These are phyloP conservation scores for Cryptocephalus moraei DNA, from an alignment of 2,888 invertebrate species.

Conservation along the genomic window DNA sequence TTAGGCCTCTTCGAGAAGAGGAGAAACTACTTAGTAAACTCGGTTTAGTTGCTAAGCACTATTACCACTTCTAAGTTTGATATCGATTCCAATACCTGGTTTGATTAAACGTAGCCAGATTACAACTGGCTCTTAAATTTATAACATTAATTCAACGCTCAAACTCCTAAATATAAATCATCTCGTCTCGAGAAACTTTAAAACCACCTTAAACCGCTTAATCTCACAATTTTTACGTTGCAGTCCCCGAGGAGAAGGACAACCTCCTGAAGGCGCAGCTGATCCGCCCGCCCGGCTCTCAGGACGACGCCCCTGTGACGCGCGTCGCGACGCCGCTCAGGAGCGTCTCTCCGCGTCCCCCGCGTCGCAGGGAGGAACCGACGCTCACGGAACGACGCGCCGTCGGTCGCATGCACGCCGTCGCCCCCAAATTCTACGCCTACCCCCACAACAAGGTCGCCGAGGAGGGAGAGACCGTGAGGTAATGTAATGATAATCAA, in stretches of 20 bases:
- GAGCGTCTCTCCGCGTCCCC: conserved; percentile 18
- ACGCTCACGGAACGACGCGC: background rate
- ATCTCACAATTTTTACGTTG: conserved; percentile 5
- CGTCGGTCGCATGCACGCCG: conserved; percentile 21
- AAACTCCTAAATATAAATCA: background rate
- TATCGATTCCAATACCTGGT: too few relatives aligned
- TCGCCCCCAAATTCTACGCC: conserved; percentile 74
- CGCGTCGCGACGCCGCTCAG: conserved; percentile 22
- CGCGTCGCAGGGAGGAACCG: background rate
- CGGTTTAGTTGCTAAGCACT: too few relatives aligned
- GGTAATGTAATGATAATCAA: conserved; percentile 21
- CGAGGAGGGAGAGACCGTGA: conserved; percentile 72
- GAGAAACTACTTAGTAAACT: too few relatives aligned
- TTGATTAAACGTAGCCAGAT: too few relatives aligned
- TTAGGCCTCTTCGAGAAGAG: too few relatives aligned
- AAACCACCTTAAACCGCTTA: background rate
- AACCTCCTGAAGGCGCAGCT: conserved; percentile 59
- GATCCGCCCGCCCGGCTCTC: conserved; percentile 50
- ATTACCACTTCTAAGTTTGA: too few relatives aligned
- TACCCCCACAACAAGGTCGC: conserved; percentile 76
- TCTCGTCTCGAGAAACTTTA: background rate
- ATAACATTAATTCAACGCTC: too few relatives aligned
- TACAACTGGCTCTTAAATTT: too few relatives aligned
- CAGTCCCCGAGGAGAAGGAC: conserved; percentile 78
- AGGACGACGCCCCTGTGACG: conserved; percentile 17